Evolutionary conservation across 2,888 invertebrate species (phyloP), one percentile per base, ranked within the genome.

Genomic region (Melanotus villosus): DNA sequence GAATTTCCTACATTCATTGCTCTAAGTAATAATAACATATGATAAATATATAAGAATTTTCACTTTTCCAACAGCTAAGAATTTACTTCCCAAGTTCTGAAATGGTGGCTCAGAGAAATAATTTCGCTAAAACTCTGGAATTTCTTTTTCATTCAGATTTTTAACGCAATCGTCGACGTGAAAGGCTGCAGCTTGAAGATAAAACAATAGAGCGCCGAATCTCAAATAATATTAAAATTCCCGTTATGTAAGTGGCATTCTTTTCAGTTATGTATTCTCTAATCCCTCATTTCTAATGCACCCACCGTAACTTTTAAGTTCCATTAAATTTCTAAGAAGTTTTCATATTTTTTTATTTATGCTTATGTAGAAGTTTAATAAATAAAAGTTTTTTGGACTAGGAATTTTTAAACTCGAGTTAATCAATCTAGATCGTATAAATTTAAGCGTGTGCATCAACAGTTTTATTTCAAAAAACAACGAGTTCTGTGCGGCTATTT

Each of bases 211-310:
- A 23, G 14, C 41, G 21, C 14, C n/a, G 14, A 23, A 56, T 56
- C 41, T 41, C 23, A 57, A 57, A 57, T 57, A 21, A 41, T 57
- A 47, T 57, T 57, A 57, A 57, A 57, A 57, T 23, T 23, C 23
- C n/a, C 23, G 47, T 47, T 47, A 23, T 47, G 21, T n/a, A 47
- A 23, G 10, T 21, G 23, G 26, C 23, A 47, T 21, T 47, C 47
- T 26, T 26, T 47, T 12, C 47, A 47, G 26, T 21, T 26, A 23
- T 47, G 47, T 47, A 47, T 47, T 47, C n/a, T n/a, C 47, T 21
- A 47, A 47, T 23, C 12, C 26, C 47, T 26, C 47, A 47, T 47
- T 47, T 47, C 12, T 23, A 12, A 45, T 47, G 47, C 23, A 47
- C 12, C 23, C 47, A 14, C 10, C 47, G 19, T 21, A 45, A 45